A percentile compares a stretch with the other conserved stretches of the same genome.
Conservation (phyloP, 2,888 invertebrate genomes). For the Tetranychus piercei region DNA sequence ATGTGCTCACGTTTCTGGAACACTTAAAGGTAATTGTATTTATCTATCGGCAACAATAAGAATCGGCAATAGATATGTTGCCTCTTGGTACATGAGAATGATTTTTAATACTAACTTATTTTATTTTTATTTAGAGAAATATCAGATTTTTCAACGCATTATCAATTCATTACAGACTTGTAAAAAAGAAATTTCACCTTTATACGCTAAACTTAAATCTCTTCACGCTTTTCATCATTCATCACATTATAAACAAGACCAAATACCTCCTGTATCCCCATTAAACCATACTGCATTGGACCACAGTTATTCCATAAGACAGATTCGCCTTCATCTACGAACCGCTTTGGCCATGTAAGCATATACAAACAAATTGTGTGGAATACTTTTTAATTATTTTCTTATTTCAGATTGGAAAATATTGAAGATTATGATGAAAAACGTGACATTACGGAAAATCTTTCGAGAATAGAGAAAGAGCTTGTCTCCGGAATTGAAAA, state of each 20-base stretch:
- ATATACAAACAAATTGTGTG: background rate
- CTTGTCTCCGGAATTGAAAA: background rate
- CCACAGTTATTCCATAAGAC: background rate
- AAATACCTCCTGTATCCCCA: background rate
- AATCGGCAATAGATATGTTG: background rate
- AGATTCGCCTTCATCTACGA: background rate
- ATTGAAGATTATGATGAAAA: background rate
- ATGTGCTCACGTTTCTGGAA: background rate
- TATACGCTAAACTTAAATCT: background rate
- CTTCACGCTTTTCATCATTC: background rate
- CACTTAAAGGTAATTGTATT: background rate
- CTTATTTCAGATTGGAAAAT: background rate
- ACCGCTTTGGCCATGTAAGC: background rate
- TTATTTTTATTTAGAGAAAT: background rate
- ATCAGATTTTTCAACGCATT: background rate
- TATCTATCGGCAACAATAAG: too few species aligned
- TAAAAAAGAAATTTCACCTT: background rate
- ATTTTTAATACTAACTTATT: background rate
- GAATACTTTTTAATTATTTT: background rate
- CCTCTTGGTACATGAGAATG: background rate
- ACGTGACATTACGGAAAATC: background rate
- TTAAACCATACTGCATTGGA: background rate
- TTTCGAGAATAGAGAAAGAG: background rate
- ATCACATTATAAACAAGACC: background rate
- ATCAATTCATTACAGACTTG: background rate